Evolutionary conservation across 2,113 vertebrate species (phyloP).

Genomic region (Salvelinus fontinalis): DNA sequence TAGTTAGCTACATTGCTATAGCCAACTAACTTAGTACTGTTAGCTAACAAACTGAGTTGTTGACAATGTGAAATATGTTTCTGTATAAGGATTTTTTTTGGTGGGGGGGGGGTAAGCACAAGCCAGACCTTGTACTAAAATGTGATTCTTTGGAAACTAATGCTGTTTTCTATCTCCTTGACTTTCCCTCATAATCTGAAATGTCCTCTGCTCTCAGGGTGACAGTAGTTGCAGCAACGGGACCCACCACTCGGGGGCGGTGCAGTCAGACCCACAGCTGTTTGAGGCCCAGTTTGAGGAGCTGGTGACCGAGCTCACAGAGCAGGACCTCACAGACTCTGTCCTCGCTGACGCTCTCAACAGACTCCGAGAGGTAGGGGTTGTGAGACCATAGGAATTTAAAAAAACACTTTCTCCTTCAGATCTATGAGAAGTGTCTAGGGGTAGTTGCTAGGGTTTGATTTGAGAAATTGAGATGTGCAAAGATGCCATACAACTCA

Average conservation of each 20-base stretch:
- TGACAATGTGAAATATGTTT: no score
- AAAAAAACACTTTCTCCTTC: no score
- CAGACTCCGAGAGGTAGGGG: slow-evolving; percentile 77
- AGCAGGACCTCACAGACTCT: slow-evolving; percentile 73
- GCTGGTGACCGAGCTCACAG: slow-evolving; percentile 80
- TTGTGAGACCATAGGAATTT: background rate
- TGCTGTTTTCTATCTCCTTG: background rate
- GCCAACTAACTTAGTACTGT: no score
- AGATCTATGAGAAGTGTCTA: no score
- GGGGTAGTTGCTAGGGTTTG: no score
- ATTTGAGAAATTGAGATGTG: no score
- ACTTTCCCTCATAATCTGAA: background rate
- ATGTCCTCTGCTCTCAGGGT: slow-evolving; percentile 46
- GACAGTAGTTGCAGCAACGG: slow-evolving; percentile 69
- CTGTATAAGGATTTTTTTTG: no score
- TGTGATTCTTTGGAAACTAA: background rate
- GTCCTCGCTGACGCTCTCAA: slow-evolving; percentile 77
- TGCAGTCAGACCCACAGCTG: slow-evolving; percentile 65
- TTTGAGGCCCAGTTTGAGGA: slow-evolving; percentile 83
- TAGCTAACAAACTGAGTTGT: no score
- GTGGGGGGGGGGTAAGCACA: no score
- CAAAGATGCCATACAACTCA: background rate
- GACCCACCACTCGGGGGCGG: slow-evolving; percentile 50
- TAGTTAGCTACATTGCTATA: no score
- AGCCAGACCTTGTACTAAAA: no score